Evolutionary conservation across 2,888 invertebrate species (phyloP).

Genomic region (Crepidodera aurea): DNA sequence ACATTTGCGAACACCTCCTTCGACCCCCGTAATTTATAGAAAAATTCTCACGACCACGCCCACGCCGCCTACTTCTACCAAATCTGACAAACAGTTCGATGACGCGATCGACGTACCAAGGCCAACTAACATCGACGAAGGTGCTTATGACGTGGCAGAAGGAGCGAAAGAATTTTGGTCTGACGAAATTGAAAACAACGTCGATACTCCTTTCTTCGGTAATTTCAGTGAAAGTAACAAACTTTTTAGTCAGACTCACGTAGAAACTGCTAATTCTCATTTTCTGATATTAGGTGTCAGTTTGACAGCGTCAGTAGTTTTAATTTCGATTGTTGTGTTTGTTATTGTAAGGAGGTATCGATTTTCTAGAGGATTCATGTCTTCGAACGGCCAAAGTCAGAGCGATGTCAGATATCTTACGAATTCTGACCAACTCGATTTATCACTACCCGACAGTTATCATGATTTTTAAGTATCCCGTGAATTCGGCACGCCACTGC

Average conservation of each 20-base stretch:
- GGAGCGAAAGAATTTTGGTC: conserved; percentile 31
- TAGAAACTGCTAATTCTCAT: conserved; percentile 9
- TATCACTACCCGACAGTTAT: conserved; percentile 54
- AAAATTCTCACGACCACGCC: conserved; percentile 28
- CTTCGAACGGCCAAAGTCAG: conserved; percentile 54
- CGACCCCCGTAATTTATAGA: conserved; percentile 4
- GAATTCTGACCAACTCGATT: conserved; percentile 65
- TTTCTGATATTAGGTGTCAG: conserved; percentile 24
- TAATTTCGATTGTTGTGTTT: conserved; percentile 27
- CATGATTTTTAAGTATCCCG: too few species aligned
- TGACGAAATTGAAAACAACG: conserved; percentile 36
- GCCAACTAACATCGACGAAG: conserved; percentile 33
- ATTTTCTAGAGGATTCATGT: conserved; percentile 32
- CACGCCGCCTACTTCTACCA: background rate
- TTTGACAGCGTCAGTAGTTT: conserved; percentile 9
- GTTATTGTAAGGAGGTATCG: conserved; percentile 26
- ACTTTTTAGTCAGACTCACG: conserved; percentile 26
- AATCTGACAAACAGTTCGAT: background rate
- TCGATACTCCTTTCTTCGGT: conserved; percentile 18
- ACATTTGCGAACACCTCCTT: conserved; percentile 4
- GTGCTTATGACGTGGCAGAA: conserved; percentile 17
- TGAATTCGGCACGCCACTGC: too few species aligned
- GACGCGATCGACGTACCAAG: conserved; percentile 28
- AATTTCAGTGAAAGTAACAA: conserved; percentile 36
- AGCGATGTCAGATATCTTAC: conserved; percentile 68